Conservation (phyloP, 2,797 vertebrate genomes). For the Scolopax bukidnonensis region DNA sequence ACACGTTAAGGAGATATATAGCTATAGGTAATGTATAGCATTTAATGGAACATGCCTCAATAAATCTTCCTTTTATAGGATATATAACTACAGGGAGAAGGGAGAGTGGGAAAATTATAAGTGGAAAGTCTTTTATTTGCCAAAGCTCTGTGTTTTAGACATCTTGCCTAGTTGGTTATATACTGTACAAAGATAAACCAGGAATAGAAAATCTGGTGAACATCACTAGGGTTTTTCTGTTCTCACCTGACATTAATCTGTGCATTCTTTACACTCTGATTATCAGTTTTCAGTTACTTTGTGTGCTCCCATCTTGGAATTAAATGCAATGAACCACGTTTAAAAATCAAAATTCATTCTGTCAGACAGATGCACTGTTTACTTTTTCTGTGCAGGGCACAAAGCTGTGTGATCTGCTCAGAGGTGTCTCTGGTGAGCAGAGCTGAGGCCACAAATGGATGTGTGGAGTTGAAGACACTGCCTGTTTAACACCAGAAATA, state of each 20-base stretch:
- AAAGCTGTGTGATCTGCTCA: background rate
- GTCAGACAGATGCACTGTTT: background rate
- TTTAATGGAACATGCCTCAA: slow-evolving; percentile 40
- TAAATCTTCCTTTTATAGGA: slow-evolving; percentile 50
- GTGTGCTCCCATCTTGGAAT: slow-evolving; percentile 51
- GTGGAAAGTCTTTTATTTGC: slow-evolving; percentile 72
- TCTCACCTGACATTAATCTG: slow-evolving; percentile 56
- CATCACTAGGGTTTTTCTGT: slow-evolving; percentile 61
- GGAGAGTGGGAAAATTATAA: slow-evolving; percentile 59
- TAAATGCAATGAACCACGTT: slow-evolving; percentile 24
- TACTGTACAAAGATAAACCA: slow-evolving; percentile 52
- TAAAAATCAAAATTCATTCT: slow-evolving; percentile 6
- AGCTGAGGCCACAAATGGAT: background rate
- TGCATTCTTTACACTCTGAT: slow-evolving; percentile 36
- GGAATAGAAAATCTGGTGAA: slow-evolving; percentile 56
- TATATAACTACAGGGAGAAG: slow-evolving; percentile 27
- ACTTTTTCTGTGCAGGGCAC: background rate
- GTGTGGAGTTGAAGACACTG: background rate
- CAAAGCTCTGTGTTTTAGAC: slow-evolving; percentile 65
- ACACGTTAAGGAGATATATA: background rate
- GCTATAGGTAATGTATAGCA: slow-evolving; percentile 16
- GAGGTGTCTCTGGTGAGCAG: background rate
- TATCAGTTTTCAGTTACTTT: slow-evolving; percentile 67
- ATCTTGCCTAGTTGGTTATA: slow-evolving; percentile 31
- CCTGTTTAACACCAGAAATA: background rate